Percentiles rank a stretch among this genome's conserved stretches.
Conservation (phyloP, 2,113 vertebrate species). For the pig (Sus scrofa) region T2T-Sscrofa CM000812.6:137581001-137581500, state of each 20-base stretch:
- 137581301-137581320: too few species aligned
- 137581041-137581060: not conserved
- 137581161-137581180: not conserved
- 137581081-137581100: not conserved
- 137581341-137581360: too few species aligned
- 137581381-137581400: conserved; percentile 21
- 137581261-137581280: not conserved
- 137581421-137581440: too few species aligned
- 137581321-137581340: too few species aligned
- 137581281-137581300: too few species aligned
- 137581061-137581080: not conserved
- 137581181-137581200: not conserved
- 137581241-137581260: not conserved
- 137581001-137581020: too few species aligned
- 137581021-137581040: too few species aligned
- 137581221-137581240: not conserved
- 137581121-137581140: not conserved
- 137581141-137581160: conserved; percentile 4
- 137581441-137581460: too few species aligned
- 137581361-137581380: not conserved
- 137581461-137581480: too few species aligned
- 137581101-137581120: not conserved
- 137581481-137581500: too few species aligned
- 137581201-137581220: not conserved
- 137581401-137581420: not conserved